These are phyloP conservation scores for Motacilla tschutschensis DNA, from an alignment of 2,113 vertebrate species.

Conservation along the genomic window DNA sequence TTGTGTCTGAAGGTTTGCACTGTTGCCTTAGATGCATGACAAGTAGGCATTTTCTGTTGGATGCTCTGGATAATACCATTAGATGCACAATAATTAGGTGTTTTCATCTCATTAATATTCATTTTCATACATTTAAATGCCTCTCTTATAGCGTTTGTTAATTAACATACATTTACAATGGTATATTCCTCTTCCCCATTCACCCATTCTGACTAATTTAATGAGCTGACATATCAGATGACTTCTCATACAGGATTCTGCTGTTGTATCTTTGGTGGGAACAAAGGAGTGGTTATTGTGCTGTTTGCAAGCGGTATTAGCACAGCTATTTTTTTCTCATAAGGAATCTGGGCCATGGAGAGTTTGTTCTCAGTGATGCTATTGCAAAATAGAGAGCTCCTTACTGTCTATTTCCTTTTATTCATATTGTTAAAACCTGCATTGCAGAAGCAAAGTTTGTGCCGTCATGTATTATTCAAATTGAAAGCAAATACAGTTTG, in stretches of 20 bases:
- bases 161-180: slow-evolving; percentile 58
- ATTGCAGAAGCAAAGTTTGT: background rate
- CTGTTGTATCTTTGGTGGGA: slow-evolving; percentile 42
- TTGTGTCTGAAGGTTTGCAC: slow-evolving; percentile 40
- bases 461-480: background rate
- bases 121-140: slow-evolving; percentile 62
- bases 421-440: background rate
- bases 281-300: slow-evolving; percentile 26
- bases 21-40: slow-evolving; percentile 39
- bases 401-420: background rate
- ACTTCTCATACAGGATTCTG: slow-evolving; percentile 41
- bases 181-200: slow-evolving; percentile 51
- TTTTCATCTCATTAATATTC: slow-evolving; percentile 64
- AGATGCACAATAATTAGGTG: slow-evolving; percentile 58
- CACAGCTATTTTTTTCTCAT: background rate
- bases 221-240: slow-evolving; percentile 59
- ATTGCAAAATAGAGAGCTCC: background rate
- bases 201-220: slow-evolving; percentile 52
- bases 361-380: background rate
- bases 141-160: slow-evolving; percentile 57
- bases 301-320: background rate
- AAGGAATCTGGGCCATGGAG: background rate
- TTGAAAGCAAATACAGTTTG: background rate
- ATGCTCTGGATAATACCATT: slow-evolving; percentile 56
- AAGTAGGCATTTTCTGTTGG: slow-evolving; percentile 53